Conservation (phyloP, 2,113 vertebrate species). For the Periophthalmodon schlosseri region DNA sequence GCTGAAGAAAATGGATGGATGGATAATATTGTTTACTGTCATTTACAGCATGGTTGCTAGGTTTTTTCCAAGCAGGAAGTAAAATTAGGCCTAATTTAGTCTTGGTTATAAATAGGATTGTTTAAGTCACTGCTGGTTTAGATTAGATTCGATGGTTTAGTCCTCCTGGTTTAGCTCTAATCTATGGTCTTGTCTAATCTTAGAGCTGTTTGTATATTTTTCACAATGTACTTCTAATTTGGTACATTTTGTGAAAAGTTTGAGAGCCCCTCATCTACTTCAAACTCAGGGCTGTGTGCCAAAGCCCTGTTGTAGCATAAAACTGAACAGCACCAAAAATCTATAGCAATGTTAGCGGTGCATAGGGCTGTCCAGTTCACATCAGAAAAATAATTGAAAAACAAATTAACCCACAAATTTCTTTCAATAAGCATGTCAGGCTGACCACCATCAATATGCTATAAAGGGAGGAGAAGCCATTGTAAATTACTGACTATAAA, state of each 20-base stretch:
- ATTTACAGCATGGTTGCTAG: no score
- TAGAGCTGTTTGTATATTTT: neutral
- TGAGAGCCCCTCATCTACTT: neutral
- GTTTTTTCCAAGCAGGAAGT: no score
- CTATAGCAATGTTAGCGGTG: neutral
- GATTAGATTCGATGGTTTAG: no score
- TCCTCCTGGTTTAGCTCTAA: no score
- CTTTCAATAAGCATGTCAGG: neutral
- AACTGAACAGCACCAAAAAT: conserved; percentile 14
- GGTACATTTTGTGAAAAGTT: neutral
- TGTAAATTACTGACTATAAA: neutral
- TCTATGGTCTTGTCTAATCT: no score
- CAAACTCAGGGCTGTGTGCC: neutral
- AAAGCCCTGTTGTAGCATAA: neutral
- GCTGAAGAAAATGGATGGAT: no score
- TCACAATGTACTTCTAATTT: neutral
- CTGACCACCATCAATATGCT: neutral
- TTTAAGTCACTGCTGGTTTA: no score
- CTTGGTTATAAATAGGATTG: no score
- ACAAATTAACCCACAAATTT: conserved; percentile 16
- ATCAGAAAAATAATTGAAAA: conserved; percentile 14
- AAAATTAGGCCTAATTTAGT: no score
- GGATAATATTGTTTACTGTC: no score
- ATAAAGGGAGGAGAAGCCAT: neutral
- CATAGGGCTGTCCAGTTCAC: neutral